phyloP scores from a whole-genome alignment of 2,113 vertebrate genomes.

The Carassius carassius region DNA sequence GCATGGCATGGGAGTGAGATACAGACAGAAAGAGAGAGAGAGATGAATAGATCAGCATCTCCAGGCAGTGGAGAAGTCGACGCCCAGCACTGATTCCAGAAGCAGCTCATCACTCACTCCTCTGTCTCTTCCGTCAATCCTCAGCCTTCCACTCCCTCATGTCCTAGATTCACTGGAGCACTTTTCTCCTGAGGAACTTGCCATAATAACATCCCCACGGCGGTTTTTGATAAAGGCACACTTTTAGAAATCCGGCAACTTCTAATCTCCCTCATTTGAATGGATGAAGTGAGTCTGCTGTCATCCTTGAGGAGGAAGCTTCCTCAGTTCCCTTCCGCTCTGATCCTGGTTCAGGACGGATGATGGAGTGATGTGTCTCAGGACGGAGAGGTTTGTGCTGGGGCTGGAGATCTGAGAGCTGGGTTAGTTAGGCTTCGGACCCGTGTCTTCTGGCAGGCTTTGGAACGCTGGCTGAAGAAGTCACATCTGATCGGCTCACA shows the following conservation, averaged over 20 bases:
- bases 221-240: not conserved
- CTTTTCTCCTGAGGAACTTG: not conserved
- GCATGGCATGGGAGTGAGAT: not conserved
- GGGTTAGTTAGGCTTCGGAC: not conserved
- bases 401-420: slow-evolving; percentile 28
- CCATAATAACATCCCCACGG: not conserved
- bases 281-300: slow-evolving; percentile 3
- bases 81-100: slow-evolving; percentile 64
- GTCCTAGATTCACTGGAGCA: slow-evolving; percentile 14
- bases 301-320: not conserved
- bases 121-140: slow-evolving; percentile 2
- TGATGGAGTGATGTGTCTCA: slow-evolving; percentile 13
- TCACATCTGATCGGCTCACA: not conserved
- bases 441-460: not conserved
- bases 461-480: not conserved
- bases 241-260: slow-evolving; percentile 10
- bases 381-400: not conserved
- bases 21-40: slow-evolving; percentile 25
- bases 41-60: slow-evolving; percentile 41
- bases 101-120: slow-evolving; percentile 61
- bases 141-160: slow-evolving; percentile 33
- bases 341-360: slow-evolving; percentile 1
- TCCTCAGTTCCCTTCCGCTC: not conserved
- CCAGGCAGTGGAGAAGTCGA: slow-evolving; percentile 58
- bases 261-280: slow-evolving; percentile 12